phyloP scores from a whole-genome alignment of 2,113 vertebrate species.

The Aptenodytes forsteri region DNA sequence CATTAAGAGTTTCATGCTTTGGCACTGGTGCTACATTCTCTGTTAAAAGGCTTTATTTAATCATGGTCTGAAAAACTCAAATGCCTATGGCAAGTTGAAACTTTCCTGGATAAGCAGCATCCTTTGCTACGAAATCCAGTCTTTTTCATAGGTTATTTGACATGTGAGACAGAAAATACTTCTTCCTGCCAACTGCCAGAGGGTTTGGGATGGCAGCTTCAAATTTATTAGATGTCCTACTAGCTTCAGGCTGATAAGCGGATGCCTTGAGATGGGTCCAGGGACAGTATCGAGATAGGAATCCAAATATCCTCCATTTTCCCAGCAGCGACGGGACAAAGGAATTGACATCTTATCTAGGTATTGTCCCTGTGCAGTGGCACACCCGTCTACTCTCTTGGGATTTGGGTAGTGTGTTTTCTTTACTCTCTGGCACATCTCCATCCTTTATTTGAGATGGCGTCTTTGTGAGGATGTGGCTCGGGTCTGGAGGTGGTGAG shows the following conservation, averaged over 20 bases:
- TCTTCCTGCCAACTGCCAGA: conserved; percentile 44
- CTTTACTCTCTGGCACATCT: neutral
- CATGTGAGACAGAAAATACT: conserved; percentile 26
- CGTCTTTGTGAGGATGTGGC: neutral
- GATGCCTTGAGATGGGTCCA: conserved; percentile 18
- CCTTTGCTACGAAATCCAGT: conserved; percentile 9
- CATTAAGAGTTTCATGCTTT: conserved; percentile 2
- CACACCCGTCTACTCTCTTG: neutral
- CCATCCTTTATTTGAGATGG: neutral
- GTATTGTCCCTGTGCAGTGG: neutral
- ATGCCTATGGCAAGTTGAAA: conserved; percentile 27
- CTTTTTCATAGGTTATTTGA: conserved; percentile 37
- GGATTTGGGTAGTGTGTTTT: neutral
- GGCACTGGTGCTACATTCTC: neutral
- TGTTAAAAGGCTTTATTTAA: conserved; percentile 38
- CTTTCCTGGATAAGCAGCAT: conserved; percentile 47
- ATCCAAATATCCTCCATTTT: conserved; percentile 9
- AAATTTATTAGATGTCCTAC: conserved; percentile 46
- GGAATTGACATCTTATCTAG: conserved; percentile 24
- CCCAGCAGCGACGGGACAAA: neutral
- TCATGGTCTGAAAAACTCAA: conserved; percentile 9
- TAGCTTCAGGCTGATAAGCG: conserved; percentile 26
- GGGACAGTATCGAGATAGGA: neutral
- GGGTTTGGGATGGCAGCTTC: conserved; percentile 48
- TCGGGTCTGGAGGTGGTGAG: accelerated